phyloP scores from a whole-genome alignment of 2,113 vertebrate species.

The Leucopternis melanops region DNA sequence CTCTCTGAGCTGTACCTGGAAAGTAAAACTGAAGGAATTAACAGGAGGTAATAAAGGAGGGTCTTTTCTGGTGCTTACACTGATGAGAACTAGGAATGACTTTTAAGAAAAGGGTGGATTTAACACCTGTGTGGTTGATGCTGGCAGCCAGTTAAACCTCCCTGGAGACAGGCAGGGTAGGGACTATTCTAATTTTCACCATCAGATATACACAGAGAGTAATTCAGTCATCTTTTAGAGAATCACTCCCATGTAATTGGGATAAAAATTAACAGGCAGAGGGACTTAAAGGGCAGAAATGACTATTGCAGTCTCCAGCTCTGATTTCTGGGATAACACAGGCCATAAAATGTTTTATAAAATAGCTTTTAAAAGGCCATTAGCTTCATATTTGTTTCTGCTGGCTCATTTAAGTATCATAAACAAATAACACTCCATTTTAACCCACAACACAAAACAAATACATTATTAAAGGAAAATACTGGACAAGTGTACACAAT shows the following conservation, averaged over 20 bases:
- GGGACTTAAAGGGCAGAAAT: background rate
- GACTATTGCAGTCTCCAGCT: background rate
- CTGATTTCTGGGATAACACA: constrained; percentile 12
- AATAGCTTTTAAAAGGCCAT: background rate
- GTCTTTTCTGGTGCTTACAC: background rate
- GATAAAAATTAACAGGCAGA: constrained; percentile 1
- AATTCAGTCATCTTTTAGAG: background rate
- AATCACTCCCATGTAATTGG: background rate
- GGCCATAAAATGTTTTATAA: background rate
- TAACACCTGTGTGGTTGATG: background rate
- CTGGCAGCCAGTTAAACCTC: background rate
- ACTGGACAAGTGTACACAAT: background rate
- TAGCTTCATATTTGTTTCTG: background rate
- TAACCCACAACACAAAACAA: background rate
- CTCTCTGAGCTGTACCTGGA: background rate
- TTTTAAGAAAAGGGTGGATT: background rate
- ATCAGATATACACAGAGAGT: background rate
- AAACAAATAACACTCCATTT: background rate
- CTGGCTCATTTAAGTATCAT: background rate
- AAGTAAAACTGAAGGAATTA: background rate
- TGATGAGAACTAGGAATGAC: background rate
- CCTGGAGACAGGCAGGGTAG: background rate
- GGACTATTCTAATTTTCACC: background rate
- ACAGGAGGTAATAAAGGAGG: background rate
- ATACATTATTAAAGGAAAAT: background rate